phyloP scores from a whole-genome alignment of 2,888 invertebrate genomes.

The Charanyca ferruginea region DNA sequence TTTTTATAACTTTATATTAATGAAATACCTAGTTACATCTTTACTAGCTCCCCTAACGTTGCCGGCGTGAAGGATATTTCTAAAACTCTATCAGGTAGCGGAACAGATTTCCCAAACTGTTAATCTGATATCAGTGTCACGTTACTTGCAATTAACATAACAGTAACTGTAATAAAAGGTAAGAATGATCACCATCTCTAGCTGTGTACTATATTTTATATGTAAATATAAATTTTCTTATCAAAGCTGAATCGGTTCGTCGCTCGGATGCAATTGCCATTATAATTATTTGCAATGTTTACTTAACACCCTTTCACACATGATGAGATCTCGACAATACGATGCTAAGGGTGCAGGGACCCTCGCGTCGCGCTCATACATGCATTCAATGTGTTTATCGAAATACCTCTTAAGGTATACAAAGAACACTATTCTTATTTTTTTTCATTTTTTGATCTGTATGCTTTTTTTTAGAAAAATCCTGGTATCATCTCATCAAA shows the following conservation, averaged over 20 bases:
- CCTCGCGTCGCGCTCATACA: slow-evolving; percentile 61
- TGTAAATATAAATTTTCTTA: slow-evolving; percentile 88
- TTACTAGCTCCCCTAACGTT: slow-evolving; percentile 22
- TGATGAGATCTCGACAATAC: slow-evolving; percentile 88
- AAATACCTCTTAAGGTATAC: slow-evolving; percentile 75
- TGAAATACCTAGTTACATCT: slow-evolving; percentile 1
- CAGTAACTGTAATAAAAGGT: slow-evolving; percentile 83
- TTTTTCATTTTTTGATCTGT: slow-evolving; percentile 35
- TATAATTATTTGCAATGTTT: slow-evolving; percentile 91
- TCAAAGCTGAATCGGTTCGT: slow-evolving; percentile 82
- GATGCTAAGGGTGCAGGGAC: slow-evolving; percentile 73
- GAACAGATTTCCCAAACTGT: slow-evolving; percentile 78
- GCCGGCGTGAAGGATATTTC: slow-evolving; percentile 35
- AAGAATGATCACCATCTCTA: slow-evolving; percentile 81
- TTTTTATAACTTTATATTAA: slow-evolving; percentile 3
- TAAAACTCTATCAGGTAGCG: slow-evolving; percentile 67
- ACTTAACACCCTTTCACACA: slow-evolving; percentile 92
- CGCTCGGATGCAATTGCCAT: slow-evolving; percentile 87
- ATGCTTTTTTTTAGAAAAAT: neutral
- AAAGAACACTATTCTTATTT: slow-evolving; percentile 62
- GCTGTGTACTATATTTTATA: slow-evolving; percentile 82
- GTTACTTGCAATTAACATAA: slow-evolving; percentile 88
- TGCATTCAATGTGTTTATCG: slow-evolving; percentile 73
- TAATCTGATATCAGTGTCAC: slow-evolving; percentile 90
- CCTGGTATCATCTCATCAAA: neutral